These are phyloP conservation scores for Ips nitidus DNA, from an alignment of 1,140 invertebrate species.

Conservation along the genomic window DNA sequence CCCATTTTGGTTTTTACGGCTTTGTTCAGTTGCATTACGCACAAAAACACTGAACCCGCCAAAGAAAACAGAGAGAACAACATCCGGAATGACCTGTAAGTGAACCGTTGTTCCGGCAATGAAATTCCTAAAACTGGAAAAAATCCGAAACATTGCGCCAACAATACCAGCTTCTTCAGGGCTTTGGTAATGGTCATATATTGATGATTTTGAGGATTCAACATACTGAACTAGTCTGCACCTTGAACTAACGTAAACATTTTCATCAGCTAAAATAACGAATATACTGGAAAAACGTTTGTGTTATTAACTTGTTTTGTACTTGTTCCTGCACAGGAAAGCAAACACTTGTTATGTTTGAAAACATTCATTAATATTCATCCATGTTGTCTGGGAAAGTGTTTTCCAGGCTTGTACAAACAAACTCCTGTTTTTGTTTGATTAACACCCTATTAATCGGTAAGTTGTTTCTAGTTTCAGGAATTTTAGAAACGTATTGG, in stretches of 20 bases:
- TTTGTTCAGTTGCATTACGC: conserved; percentile 28
- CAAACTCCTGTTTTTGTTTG: too few species aligned
- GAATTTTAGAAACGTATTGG: too few species aligned
- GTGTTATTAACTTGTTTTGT: background rate
- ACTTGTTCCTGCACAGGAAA: background rate
- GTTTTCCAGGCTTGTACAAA: background rate
- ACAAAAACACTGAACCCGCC: conserved; percentile 21
- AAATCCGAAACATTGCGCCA: conserved; percentile 27
- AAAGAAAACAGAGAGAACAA: conserved; percentile 29
- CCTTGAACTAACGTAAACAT: background rate
- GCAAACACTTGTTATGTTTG: background rate
- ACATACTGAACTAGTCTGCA: background rate
- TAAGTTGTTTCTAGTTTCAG: too few species aligned
- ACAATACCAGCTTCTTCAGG: conserved; percentile 21
- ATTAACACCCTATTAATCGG: too few species aligned
- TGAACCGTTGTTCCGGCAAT: conserved; percentile 16
- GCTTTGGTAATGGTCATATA: conserved; percentile 18
- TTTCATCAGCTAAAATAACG: background rate
- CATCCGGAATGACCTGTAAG: conserved; percentile 23
- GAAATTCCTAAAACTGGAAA: conserved; percentile 28
- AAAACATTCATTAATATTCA: background rate
- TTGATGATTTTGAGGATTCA: background rate
- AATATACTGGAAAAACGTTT: background rate
- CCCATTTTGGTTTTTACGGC: background rate
- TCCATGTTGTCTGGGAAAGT: background rate